phyloP scores from a whole-genome alignment of 53 echinoderm and acorn worm species.

The Stichopus horrens region DNA sequence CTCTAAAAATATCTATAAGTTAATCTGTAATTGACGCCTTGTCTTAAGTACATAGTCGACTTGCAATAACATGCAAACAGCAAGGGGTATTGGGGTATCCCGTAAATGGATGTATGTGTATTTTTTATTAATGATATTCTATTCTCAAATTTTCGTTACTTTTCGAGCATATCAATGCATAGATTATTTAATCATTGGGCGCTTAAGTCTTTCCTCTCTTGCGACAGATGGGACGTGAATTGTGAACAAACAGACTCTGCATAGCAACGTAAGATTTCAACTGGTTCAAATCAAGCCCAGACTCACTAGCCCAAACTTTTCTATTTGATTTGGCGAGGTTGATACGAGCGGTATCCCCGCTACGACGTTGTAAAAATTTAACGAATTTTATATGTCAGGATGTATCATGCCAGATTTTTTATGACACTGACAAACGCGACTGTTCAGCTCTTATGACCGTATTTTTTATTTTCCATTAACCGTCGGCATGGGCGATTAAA shows the following conservation, averaged over 20 bases:
- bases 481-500: no score
- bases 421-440: neutral
- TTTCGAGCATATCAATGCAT: no score
- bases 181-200: no score
- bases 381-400: conserved; percentile 13
- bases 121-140: no score
- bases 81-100: no score
- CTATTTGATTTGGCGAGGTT: conserved; percentile 16
- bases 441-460: conserved; percentile 1
- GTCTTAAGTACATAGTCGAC: no score
- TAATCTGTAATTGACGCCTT: no score
- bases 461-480: neutral
- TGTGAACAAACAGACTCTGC: conserved; percentile 24
- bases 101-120: no score
- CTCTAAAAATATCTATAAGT: no score
- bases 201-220: neutral
- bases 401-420: conserved; percentile 15
- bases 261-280: conserved; percentile 7
- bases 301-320: neutral
- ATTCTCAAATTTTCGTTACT: no score
- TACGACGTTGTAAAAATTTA: conserved; percentile 8
- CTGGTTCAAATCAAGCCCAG: neutral
- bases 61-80: no score
- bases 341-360: conserved; percentile 2
- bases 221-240: conserved; percentile 27